Conservation (phyloP, 2,113 vertebrate species). For the Malurus alboscapulatus region DNA sequence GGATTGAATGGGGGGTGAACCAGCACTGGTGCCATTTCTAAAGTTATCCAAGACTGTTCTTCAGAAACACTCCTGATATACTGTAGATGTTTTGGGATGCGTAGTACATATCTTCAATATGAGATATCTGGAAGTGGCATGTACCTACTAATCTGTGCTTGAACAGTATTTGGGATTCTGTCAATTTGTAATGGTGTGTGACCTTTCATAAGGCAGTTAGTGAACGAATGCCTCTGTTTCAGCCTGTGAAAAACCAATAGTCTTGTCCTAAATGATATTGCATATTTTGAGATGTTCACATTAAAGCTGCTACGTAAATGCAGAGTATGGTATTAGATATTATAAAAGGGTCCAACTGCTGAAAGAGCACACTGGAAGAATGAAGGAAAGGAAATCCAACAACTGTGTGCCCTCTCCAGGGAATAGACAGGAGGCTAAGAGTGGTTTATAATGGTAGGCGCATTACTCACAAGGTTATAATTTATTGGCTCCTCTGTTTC, state of each 20-base stretch:
- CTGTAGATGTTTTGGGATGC: background rate
- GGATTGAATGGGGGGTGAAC: background rate
- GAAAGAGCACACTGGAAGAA: background rate
- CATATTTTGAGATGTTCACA: background rate
- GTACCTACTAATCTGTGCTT: background rate
- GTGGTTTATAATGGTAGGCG: constrained; percentile 56
- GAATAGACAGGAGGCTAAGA: constrained; percentile 33
- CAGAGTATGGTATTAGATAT: background rate
- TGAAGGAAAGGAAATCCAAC: constrained; percentile 23
- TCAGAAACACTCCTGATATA: background rate
- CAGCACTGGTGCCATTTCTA: background rate
- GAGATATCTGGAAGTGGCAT: background rate
- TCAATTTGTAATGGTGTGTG: background rate
- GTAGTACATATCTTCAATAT: background rate
- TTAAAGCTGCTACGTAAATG: background rate
- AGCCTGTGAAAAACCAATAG: background rate
- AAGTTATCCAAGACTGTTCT: background rate
- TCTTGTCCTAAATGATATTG: background rate
- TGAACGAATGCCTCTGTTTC: background rate
- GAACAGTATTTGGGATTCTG: background rate
- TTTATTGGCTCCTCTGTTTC: constrained; percentile 65
- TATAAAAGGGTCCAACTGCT: background rate
- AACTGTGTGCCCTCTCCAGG: background rate
- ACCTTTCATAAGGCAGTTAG: background rate
- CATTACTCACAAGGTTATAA: constrained; percentile 56